Base-by-base conservation (phyloP, 2,113 vertebrate species). In the Panthera uncia region DNA sequence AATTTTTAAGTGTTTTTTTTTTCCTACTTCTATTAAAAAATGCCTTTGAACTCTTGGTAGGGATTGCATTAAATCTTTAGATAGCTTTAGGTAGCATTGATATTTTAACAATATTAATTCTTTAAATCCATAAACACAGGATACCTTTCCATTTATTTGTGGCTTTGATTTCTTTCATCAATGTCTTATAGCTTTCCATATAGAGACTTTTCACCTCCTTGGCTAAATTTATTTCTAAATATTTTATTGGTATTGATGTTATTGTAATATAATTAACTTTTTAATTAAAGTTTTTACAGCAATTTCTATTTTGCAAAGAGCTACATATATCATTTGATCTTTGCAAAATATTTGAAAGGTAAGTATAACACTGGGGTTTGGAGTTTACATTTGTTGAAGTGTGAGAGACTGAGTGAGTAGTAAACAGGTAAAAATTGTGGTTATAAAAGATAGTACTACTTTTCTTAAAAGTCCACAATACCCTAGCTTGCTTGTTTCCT, bases 231-330 rank as follows among this genome's bases (percentile, higher is more conserved):
- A 79, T 79, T 50, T 29, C 76, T 69, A 69, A 19, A 7, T 33
- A 79, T 50, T 79, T 50, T 79, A 33, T 33, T 48, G 74, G 45
- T 79, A 29, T 79, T 79, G 29, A 50, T 79, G 29, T 9, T 78
- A 11, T 50, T 50, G 29, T 79, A 50, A 74, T 91, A 29, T 23
- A 94, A 50, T 94, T 91, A 91, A 63, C 69, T 16, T 41, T 90
- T 89, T 74, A 91, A 66, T 91, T 80, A 73, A 96, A 88, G 16
- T 38, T 94, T 92, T 83, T 86, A 89, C 73, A 79, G 45, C 27
- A 83, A 21, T 55, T 92, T 97, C 11, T 1, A 73, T 71, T 95
- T 95, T 95, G 8, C 16, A 81, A 95, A 15, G 31, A 84, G 1
- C n/a, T 91, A 81, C 41, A 41, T 76, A 61, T 50, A 80, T 61